phyloP scores from a whole-genome alignment of 2,888 invertebrate genomes.

The Ernsta delagoae region DNA sequence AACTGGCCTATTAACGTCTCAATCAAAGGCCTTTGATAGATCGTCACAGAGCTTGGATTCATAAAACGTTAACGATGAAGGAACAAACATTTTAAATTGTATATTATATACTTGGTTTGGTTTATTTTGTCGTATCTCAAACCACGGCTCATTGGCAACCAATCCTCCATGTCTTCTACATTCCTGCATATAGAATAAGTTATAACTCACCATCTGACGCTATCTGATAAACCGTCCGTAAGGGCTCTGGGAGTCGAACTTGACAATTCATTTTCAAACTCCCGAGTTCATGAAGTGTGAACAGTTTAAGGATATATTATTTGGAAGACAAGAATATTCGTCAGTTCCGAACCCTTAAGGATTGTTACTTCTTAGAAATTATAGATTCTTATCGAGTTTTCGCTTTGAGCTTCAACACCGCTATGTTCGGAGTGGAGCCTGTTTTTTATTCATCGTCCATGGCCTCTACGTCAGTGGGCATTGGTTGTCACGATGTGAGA shows the following conservation, averaged over 20 bases:
- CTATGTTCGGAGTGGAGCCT: slow-evolving; percentile 74
- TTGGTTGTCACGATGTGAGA: slow-evolving; percentile 63
- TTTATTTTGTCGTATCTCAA: slow-evolving; percentile 40
- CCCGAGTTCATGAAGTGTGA: slow-evolving; percentile 69
- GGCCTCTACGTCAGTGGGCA: too few species aligned
- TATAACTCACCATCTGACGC: slow-evolving; percentile 57
- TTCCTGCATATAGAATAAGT: slow-evolving; percentile 70
- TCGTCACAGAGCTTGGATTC: slow-evolving; percentile 17
- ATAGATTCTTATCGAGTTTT: slow-evolving; percentile 74
- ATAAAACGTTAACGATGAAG: slow-evolving; percentile 24
- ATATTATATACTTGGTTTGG: slow-evolving; percentile 46
- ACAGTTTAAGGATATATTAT: slow-evolving; percentile 70
- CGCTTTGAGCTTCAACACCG: slow-evolving; percentile 73
- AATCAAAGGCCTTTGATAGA: slow-evolving; percentile 45
- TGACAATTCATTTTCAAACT: slow-evolving; percentile 72
- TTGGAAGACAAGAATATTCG: slow-evolving; percentile 65
- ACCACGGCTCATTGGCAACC: slow-evolving; percentile 70
- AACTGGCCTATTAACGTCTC: slow-evolving; percentile 54
- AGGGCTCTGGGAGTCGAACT: slow-evolving; percentile 49
- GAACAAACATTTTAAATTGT: slow-evolving; percentile 32
- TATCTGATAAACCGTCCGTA: slow-evolving; percentile 62
- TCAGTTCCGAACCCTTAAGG: slow-evolving; percentile 56
- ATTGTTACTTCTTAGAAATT: slow-evolving; percentile 74
- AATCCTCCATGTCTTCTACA: slow-evolving; percentile 61
- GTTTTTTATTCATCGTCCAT: slow-evolving; percentile 60